These are phyloP conservation scores for Uromys caudimaculatus DNA, from an alignment of 2,797 vertebrate genomes.

Conservation along the genomic window DNA sequence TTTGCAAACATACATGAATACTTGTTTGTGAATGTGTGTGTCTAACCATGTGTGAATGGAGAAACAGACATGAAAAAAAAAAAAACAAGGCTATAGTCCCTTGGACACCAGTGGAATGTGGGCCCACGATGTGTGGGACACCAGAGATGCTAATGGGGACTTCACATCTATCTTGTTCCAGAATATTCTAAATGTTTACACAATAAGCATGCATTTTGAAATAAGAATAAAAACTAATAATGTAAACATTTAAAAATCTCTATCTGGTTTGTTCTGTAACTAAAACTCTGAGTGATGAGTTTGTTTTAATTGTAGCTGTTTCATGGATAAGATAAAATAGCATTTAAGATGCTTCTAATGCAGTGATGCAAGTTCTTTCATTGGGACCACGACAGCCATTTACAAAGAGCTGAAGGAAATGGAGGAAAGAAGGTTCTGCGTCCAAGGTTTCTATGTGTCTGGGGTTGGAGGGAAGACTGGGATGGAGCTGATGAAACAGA, in stretches of 20 bases:
- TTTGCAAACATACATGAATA: neutral
- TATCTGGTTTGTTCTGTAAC: constrained; percentile 25
- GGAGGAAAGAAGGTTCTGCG: neutral
- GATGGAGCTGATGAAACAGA: neutral
- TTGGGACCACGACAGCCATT: neutral
- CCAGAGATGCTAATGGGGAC: neutral
- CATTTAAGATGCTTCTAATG: constrained; percentile 57
- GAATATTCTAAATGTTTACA: neutral
- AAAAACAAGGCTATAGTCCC: neutral
- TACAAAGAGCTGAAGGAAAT: neutral
- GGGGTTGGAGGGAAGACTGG: too few species aligned
- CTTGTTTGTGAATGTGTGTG: neutral
- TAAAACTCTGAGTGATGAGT: constrained; percentile 50
- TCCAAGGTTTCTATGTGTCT: neutral
- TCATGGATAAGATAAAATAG: constrained; percentile 55
- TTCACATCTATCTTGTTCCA: too few species aligned
- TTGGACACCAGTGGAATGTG: too few species aligned
- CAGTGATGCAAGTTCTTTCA: constrained; percentile 42
- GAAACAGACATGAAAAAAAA: neutral
- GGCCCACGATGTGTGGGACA: too few species aligned
- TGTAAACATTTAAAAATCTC: constrained; percentile 35
- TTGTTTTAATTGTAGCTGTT: constrained; percentile 70
- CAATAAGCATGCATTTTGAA: constrained; percentile 40
- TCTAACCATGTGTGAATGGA: neutral
- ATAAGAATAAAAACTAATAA: constrained; percentile 45